Percentiles rank a stretch among this genome's conserved stretches.
Evolutionary conservation across 1,140 invertebrate species (phyloP).

Genomic region (Ceratina calcarata): DNA sequence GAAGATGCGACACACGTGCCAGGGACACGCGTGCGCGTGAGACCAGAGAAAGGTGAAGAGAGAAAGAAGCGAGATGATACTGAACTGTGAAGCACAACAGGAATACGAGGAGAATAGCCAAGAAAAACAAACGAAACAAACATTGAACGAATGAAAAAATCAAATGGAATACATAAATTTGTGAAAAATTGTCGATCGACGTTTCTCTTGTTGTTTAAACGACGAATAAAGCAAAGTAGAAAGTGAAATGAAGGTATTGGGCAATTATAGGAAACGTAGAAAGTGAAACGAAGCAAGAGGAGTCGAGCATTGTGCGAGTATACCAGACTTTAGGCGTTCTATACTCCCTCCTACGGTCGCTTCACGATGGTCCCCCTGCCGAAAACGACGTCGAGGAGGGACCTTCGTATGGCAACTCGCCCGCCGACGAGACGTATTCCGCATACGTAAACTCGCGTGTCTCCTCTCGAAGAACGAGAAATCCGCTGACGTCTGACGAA

Average conservation of each 20-base stretch:
- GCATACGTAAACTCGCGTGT: conserved; percentile 57
- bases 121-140: no score
- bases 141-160: no score
- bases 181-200: no score
- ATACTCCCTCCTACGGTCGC: neutral
- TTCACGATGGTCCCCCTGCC: conserved; percentile 29
- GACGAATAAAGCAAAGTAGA: neutral
- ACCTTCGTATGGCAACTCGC: conserved; percentile 54
- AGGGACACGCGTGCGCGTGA: conserved; percentile 47
- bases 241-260: neutral
- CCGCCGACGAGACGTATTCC: conserved; percentile 50
- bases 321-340: conserved; percentile 40
- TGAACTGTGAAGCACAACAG: neutral
- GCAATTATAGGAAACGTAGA: neutral
- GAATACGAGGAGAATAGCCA: neutral
- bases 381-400: conserved; percentile 47
- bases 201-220: no score
- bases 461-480: conserved; percentile 22
- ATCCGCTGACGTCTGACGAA: conserved; percentile 41
- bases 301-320: neutral
- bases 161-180: no score
- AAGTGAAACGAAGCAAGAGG: neutral
- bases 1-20: conserved; percentile 50
- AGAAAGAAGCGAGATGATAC: no score
- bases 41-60: neutral